A percentile compares a stretch with the other conserved stretches of the same genome.
Conservation (phyloP, 1,140 invertebrate species). For the Meloidogyne floridensis region DNA sequence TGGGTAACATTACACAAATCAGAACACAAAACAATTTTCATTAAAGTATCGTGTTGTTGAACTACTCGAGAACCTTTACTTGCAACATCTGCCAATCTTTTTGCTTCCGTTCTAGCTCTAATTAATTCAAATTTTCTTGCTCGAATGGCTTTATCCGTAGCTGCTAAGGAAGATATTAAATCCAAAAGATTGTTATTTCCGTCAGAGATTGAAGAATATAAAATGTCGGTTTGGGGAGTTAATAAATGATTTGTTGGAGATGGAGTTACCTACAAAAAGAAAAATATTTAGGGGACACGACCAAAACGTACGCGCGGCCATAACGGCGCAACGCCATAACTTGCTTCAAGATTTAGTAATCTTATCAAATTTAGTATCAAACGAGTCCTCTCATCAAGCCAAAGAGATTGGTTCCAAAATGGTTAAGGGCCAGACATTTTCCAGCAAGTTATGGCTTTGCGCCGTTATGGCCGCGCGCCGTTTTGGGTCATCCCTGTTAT, state of each 20-base stretch:
- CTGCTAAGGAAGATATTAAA: constrained; percentile 41
- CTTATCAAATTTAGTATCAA: too few species aligned
- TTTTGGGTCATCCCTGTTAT: too few species aligned
- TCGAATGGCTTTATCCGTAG: constrained; percentile 46
- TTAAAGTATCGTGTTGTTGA: constrained; percentile 26
- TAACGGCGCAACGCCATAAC: too few species aligned
- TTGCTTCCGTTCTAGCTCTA: constrained; percentile 45
- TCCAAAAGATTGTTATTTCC: constrained; percentile 32
- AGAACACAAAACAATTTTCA: constrained; percentile 44
- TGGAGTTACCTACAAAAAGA: background rate
- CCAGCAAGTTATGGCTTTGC: too few species aligned
- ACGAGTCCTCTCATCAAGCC: too few species aligned
- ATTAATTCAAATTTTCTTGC: constrained; percentile 50
- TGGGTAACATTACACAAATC: constrained; percentile 51
- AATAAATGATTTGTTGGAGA: constrained; percentile 2
- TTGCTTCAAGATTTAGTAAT: too few species aligned
- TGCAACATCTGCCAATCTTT: constrained; percentile 44
- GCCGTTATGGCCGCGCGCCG: too few species aligned
- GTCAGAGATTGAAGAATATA: background rate
- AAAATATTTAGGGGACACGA: too few species aligned
- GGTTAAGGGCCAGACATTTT: too few species aligned
- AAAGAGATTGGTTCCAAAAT: too few species aligned
- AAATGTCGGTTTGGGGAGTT: background rate
- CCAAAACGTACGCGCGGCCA: too few species aligned
- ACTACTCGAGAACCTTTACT: constrained; percentile 12